phyloP scores from a whole-genome alignment of 2,888 invertebrate genomes.

The Crossocerus cetratus region DNA sequence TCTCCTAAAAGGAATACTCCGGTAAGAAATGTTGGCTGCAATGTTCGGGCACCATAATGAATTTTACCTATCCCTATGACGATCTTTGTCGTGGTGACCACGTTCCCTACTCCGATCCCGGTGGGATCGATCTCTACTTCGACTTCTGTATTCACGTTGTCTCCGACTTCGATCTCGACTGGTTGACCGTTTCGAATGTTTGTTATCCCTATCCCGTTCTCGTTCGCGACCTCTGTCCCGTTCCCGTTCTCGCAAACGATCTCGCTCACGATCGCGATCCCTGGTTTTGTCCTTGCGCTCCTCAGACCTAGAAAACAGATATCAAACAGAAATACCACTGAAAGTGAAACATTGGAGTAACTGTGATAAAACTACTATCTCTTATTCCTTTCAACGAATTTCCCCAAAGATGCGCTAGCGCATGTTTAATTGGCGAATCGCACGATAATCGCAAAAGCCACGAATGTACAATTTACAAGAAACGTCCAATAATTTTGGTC shows the following conservation, averaged over 20 bases:
- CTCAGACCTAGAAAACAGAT: slow-evolving; percentile 74
- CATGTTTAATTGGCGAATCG: too few species aligned
- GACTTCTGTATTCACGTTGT: slow-evolving; percentile 73
- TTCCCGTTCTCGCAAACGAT: slow-evolving; percentile 70
- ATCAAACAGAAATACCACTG: slow-evolving; percentile 23
- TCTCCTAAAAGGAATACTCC: slow-evolving; percentile 59
- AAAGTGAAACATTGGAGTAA: too few species aligned
- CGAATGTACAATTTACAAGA: background rate
- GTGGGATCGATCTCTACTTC: slow-evolving; percentile 72
- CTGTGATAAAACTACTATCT: too few species aligned
- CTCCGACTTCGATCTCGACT: slow-evolving; percentile 72
- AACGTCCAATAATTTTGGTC: slow-evolving; percentile 13
- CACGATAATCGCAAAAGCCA: too few species aligned
- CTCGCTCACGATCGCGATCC: slow-evolving; percentile 68
- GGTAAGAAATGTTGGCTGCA: background rate
- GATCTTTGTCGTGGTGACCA: slow-evolving; percentile 72
- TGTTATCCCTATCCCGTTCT: slow-evolving; percentile 64
- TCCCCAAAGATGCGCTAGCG: slow-evolving; percentile 32
- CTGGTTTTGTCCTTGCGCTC: slow-evolving; percentile 71
- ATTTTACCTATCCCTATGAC: slow-evolving; percentile 70
- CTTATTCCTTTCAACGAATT: background rate
- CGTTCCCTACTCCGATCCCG: slow-evolving; percentile 70
- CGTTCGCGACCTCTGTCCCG: slow-evolving; percentile 63
- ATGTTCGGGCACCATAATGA: background rate
- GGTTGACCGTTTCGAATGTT: slow-evolving; percentile 58